phyloP scores from a whole-genome alignment of 2,113 vertebrate genomes.

The Oxyruncus cristatus region DNA sequence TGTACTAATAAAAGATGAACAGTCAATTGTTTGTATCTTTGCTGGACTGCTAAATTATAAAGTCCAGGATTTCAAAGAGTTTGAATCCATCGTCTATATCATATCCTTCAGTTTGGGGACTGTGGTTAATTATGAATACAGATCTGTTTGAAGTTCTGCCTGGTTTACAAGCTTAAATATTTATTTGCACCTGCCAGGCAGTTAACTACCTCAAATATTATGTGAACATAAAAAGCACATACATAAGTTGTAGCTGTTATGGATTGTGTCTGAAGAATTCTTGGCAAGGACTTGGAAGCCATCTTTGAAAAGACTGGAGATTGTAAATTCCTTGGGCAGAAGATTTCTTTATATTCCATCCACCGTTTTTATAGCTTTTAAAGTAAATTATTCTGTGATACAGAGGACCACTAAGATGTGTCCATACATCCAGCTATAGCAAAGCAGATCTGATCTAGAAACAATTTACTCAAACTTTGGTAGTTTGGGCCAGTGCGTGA shows the following conservation, averaged over 20 bases:
- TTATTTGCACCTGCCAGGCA: slow-evolving; percentile 48
- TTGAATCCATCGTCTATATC: neutral
- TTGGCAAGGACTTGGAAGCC: neutral
- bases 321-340: neutral
- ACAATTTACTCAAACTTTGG: neutral
- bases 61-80: neutral
- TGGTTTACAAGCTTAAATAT: slow-evolving; percentile 38
- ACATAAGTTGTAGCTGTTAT: neutral
- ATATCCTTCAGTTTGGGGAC: slow-evolving; percentile 14
- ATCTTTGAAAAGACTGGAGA: neutral
- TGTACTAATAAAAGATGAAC: neutral
- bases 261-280: slow-evolving; percentile 2
- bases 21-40: neutral
- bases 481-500: neutral
- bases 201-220: slow-evolving; percentile 4
- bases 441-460: neutral
- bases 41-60: slow-evolving; percentile 8
- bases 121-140: slow-evolving; percentile 3
- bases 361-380: neutral
- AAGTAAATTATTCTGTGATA: neutral
- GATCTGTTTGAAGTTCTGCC: slow-evolving; percentile 30
- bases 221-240: slow-evolving; percentile 5
- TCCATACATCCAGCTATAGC: neutral
- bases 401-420: neutral
- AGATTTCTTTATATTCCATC: neutral